These are phyloP conservation scores for Petromus typicus DNA, from an alignment of 2,113 vertebrate genomes.

Conservation along the genomic window DNA sequence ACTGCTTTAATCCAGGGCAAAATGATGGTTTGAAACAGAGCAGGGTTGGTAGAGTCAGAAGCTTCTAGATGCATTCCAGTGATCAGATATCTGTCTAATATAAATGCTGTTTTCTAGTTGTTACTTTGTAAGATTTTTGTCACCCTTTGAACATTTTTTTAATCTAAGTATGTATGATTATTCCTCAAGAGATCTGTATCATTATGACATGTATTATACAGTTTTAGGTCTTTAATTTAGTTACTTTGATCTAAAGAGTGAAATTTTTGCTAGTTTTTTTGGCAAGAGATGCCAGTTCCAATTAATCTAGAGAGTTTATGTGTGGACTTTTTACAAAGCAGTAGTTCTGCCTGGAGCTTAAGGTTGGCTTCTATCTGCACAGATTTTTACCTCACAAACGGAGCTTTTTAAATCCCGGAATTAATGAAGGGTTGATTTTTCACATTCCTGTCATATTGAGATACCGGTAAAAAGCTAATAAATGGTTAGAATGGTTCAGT, in stretches of 20 bases:
- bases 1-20: background rate
- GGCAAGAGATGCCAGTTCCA: conserved; percentile 8
- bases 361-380: conserved; percentile 43
- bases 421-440: conserved; percentile 63
- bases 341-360: background rate
- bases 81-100: background rate
- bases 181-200: background rate
- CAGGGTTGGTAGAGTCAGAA: background rate
- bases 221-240: conserved; percentile 23
- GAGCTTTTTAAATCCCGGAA: conserved; percentile 55
- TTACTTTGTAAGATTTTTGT: background rate
- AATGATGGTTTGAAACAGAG: background rate
- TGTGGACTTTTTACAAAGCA: conserved; percentile 31
- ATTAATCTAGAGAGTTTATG: conserved; percentile 39
- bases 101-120: background rate
- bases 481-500: background rate
- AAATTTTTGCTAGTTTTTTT: conserved; percentile 56
- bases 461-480: conserved; percentile 48
- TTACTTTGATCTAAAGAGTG: conserved; percentile 14
- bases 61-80: background rate
- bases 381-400: conserved; percentile 37
- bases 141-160: conserved; percentile 23
- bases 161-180: background rate
- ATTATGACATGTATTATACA: background rate
- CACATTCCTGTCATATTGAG: conserved; percentile 55